Evolutionary conservation across 2,888 invertebrate genomes (phyloP).

Genomic region (Ellobium chinense): DNA sequence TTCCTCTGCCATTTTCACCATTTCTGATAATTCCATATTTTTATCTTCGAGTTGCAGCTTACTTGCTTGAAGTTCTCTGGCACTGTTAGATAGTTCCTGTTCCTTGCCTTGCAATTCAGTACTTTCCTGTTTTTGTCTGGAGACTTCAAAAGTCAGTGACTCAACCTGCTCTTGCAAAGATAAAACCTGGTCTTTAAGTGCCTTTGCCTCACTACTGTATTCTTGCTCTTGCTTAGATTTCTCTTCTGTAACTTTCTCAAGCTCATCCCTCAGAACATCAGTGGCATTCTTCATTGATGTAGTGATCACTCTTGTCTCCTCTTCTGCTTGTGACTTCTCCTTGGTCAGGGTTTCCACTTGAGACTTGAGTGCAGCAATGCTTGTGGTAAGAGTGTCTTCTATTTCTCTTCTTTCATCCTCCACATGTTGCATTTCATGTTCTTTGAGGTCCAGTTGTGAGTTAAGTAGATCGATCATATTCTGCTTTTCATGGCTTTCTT

Average conservation of each 20-base stretch:
- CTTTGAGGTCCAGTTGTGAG: constrained; percentile 34
- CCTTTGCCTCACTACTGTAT: background rate
- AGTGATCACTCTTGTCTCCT: constrained; percentile 25
- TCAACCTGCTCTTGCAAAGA: constrained; percentile 1
- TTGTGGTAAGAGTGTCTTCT: constrained; percentile 1
- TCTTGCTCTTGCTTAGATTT: constrained; percentile 46
- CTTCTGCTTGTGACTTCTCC: constrained; percentile 25
- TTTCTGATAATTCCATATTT: constrained; percentile 7
- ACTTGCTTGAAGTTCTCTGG: constrained; percentile 9
- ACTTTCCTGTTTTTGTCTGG: background rate
- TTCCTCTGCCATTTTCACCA: background rate
- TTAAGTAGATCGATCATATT: constrained; percentile 1
- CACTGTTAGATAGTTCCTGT: constrained; percentile 6
- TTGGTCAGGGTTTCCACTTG: constrained; percentile 22
- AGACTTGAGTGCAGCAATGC: constrained; percentile 20
- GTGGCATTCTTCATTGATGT: constrained; percentile 36
- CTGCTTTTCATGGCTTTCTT: background rate
- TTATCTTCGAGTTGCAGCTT: constrained; percentile 29
- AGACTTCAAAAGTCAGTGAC: constrained; percentile 3
- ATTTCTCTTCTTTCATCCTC: background rate
- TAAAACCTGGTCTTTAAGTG: background rate
- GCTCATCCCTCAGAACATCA: constrained; percentile 23
- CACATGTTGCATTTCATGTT: constrained; percentile 25
- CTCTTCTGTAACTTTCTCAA: constrained; percentile 47
- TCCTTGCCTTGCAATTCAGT: background rate